Base-by-base conservation (phyloP, 2,888 invertebrate genomes). In the Coecobrya sp. region DNA sequence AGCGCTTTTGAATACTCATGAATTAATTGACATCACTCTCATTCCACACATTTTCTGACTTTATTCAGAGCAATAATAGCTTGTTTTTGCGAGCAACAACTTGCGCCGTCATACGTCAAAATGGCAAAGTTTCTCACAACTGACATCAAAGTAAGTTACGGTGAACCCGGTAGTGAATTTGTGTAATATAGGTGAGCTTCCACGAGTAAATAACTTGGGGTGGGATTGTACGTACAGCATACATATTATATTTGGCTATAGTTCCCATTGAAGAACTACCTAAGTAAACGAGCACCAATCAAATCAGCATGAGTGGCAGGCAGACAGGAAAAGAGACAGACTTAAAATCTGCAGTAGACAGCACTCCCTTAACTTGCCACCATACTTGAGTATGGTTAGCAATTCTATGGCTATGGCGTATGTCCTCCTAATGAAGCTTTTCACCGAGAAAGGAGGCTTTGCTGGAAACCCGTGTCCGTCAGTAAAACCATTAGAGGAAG, bases 101-200 rank as follows among this genome's bases (percentile, higher is more conserved):
- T 55, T 59, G 84, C 84, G 89, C 87, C 84, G 84, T 84, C 89
- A 52, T 84, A 73, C 89, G 88, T 68, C 76, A 82, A 89, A 81
- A 49, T 45, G 42, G 27, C 25, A 55, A 89, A 89, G 89, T 82
- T 89, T 30, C 30, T 89, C 42, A 70, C 59, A 11, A 22, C 16
- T 19, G 49, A 19, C 55, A 55, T 2, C n/a, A 5, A 85, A 70
- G 30, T 10, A 70, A 68, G 89, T 84, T 89, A 84, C 89, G 65
- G 49, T 89, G 89, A 89, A 89, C 89, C 89, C 89, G 89, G 89
- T 84, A 84, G 89, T 89, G 36, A 89, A 89, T 59, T 45, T 30
- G 49, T 11, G 10, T 45, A 73, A 0, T 45, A 13, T 0, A 19
- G 19, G 45, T 22, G 22, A 45, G 49, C 52, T 3, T 1, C 11